Conservation (phyloP, 2,797 vertebrate species). For the Neosalanx taihuensis region DNA sequence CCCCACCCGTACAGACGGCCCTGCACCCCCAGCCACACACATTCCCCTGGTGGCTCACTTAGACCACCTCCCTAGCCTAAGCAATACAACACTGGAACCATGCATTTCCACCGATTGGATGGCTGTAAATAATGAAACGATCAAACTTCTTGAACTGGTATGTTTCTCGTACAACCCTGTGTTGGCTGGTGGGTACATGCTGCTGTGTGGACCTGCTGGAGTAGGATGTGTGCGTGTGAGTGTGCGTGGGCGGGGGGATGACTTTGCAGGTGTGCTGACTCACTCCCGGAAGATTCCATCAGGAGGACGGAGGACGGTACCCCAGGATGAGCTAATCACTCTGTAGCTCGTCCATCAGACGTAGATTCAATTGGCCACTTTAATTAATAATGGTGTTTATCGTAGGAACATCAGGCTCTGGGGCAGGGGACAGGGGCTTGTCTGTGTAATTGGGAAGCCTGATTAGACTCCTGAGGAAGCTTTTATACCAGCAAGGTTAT, state of each 20-base stretch:
- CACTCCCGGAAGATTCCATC: conserved; percentile 59
- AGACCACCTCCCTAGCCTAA: conserved; percentile 23
- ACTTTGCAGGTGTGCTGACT: conserved; percentile 55
- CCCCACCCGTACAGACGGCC: conserved; percentile 26
- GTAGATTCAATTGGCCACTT: conserved; percentile 76
- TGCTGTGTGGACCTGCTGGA: conserved; percentile 19
- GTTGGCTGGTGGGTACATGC: not conserved
- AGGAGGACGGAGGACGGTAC: conserved; percentile 57
- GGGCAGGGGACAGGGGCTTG: conserved; percentile 54
- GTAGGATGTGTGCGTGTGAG: conserved; percentile 9
- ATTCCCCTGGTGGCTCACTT: conserved; percentile 30
- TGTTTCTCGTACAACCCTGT: not conserved
- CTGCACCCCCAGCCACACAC: conserved; percentile 29
- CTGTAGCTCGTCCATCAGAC: conserved; percentile 70
- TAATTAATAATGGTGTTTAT: conserved; percentile 84
- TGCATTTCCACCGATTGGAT: not conserved
- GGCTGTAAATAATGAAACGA: not conserved
- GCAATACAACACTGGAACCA: not conserved
- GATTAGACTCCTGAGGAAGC: conserved; percentile 75
- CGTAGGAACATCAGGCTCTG: conserved; percentile 69
- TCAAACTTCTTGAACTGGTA: not conserved
- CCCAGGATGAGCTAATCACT: conserved; percentile 61
- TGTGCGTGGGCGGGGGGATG: conserved; percentile 23
- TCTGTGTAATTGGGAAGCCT: conserved; percentile 78
- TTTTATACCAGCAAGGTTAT: conserved; percentile 82